These are phyloP conservation scores for Gambusia affinis DNA, from an alignment of 2,113 vertebrate species.

Conservation along the genomic window DNA sequence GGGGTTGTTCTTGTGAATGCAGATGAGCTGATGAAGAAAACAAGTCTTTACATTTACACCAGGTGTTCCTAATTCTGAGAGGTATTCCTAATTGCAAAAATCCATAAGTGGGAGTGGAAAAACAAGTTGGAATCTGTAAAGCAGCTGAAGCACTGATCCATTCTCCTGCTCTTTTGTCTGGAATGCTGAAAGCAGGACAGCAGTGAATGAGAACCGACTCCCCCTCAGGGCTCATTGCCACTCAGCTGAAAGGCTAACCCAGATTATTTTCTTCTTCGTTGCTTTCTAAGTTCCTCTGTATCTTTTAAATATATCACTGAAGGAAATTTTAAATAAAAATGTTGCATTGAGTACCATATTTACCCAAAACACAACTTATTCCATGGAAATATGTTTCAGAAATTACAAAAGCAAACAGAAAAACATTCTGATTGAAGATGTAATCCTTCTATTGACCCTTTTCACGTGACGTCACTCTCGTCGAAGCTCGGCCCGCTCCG, in stretches of 20 bases:
- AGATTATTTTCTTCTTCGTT: background rate
- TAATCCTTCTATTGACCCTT: no score
- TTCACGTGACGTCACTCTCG: no score
- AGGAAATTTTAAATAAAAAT: background rate
- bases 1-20: background rate
- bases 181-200: slow-evolving; percentile 11
- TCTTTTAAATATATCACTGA: background rate
- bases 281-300: background rate
- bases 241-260: slow-evolving; percentile 10
- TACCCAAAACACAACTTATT: no score
- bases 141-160: background rate
- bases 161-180: background rate
- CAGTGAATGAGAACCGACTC: slow-evolving; percentile 33
- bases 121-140: slow-evolving; percentile 7
- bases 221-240: background rate
- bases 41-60: background rate
- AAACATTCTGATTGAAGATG: no score
- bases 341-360: background rate
- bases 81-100: background rate
- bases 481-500: no score
- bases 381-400: no score
- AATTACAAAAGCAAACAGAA: no score
- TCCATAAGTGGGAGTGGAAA: background rate
- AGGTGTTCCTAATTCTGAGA: background rate
- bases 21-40: background rate